Conservation (phyloP, 2,888 invertebrate genomes). For the Rambutsinella grinnellia region DNA sequence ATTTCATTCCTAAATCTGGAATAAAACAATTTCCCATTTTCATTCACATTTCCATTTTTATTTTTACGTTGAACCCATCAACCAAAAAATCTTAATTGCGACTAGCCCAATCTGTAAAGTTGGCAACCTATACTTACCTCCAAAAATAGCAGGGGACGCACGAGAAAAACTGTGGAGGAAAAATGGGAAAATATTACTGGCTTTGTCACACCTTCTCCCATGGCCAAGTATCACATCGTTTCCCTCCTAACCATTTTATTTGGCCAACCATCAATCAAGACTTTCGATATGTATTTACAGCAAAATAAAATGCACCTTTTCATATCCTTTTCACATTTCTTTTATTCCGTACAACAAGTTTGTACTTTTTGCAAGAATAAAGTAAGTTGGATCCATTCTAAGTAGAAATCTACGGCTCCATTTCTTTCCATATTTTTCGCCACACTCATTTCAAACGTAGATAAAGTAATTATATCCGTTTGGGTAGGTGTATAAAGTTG, state of each 20-base stretch:
- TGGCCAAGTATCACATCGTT: slow-evolving; percentile 23
- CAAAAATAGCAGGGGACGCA: slow-evolving; percentile 35
- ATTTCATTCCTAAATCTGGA: too few relatives aligned
- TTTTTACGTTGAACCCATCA: too few relatives aligned
- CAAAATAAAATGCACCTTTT: neutral
- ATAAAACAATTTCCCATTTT: too few relatives aligned
- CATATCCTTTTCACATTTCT: neutral
- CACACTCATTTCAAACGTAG: too few relatives aligned
- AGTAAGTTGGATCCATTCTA: neutral
- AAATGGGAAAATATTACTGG: neutral
- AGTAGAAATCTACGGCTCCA: neutral
- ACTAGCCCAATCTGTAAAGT: too few relatives aligned
- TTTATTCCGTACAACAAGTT: neutral
- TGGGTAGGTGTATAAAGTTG: neutral
- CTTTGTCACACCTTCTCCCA: slow-evolving; percentile 50
- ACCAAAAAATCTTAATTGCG: too few relatives aligned
- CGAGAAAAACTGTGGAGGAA: neutral
- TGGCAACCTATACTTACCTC: too few relatives aligned
- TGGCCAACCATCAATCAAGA: slow-evolving; percentile 29
- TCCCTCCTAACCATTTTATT: neutral
- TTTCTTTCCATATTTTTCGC: too few relatives aligned
- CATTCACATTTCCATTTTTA: too few relatives aligned
- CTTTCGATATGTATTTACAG: neutral
- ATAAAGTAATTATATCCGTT: slow-evolving; percentile 22
- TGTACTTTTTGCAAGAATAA: neutral